phyloP scores from a whole-genome alignment of 2,797 vertebrate genomes.

The Chanos chanos region DNA sequence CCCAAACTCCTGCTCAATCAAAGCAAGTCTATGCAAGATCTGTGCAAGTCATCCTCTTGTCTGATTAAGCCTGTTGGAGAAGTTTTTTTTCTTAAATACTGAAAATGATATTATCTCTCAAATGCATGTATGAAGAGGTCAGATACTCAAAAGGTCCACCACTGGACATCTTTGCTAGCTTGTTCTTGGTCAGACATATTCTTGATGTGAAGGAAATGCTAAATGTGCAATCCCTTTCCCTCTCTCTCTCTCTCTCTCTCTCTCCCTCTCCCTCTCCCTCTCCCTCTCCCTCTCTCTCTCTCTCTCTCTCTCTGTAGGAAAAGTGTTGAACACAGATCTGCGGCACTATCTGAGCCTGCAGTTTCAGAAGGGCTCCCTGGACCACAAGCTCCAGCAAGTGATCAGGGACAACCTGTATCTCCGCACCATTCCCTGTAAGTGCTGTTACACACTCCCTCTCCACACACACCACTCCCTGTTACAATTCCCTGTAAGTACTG shows the following conservation, averaged over 20 bases:
- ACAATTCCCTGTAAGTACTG: neutral
- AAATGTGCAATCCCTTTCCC: too few species aligned
- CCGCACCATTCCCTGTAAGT: constrained; percentile 98
- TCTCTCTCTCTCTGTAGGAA: constrained; percentile 70
- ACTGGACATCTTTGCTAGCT: too few species aligned
- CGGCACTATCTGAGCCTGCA: constrained; percentile 98
- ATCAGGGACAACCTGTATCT: constrained; percentile 99
- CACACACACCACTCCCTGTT: neutral
- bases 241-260: neutral
- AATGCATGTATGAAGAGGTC: too few species aligned
- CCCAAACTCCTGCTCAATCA: constrained; percentile 2
- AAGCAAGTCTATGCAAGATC: too few species aligned
- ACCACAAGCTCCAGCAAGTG: constrained; percentile 98
- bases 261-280: neutral
- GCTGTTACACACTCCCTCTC: constrained; percentile 23
- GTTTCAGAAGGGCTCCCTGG: constrained; percentile 97
- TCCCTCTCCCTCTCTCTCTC: constrained; percentile 5
- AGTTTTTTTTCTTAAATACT: too few species aligned
- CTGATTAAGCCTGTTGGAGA: too few species aligned
- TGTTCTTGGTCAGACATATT: too few species aligned
- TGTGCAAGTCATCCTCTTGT: too few species aligned
- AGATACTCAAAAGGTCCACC: too few species aligned
- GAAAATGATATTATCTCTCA: too few species aligned
- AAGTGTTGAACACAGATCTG: constrained; percentile 95
- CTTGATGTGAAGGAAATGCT: too few species aligned